Evolutionary conservation across 2,113 vertebrate genomes (phyloP).

Genomic region (Etheostoma cragini): DNA sequence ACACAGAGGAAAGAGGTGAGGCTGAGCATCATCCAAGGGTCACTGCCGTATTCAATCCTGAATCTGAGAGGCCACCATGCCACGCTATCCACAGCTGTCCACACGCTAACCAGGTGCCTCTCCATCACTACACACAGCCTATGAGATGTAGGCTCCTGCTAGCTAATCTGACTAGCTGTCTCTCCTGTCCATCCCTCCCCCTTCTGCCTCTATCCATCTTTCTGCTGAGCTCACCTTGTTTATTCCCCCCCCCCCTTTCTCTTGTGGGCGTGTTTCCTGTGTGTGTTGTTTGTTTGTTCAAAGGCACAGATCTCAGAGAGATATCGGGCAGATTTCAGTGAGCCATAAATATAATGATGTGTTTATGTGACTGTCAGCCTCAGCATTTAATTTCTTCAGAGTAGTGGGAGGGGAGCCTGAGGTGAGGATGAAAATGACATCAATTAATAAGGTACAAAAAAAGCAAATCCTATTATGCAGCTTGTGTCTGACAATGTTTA

Average conservation of each 20-base stretch:
- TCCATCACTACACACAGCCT: slow-evolving; percentile 53
- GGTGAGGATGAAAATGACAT: slow-evolving; percentile 57
- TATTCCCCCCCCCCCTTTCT: slow-evolving; percentile 31
- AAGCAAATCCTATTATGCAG: slow-evolving; percentile 70
- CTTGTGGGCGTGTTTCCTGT: slow-evolving; percentile 53
- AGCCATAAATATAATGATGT: slow-evolving; percentile 70
- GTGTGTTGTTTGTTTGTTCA: slow-evolving; percentile 53
- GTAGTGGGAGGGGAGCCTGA: slow-evolving; percentile 45
- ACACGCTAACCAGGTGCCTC: slow-evolving; percentile 56
- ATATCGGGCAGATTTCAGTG: slow-evolving; percentile 60
- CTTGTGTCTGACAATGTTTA: slow-evolving; percentile 53
- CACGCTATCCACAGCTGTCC: slow-evolving; percentile 54
- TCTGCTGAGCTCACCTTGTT: slow-evolving; percentile 72
- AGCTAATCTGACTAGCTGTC: slow-evolving; percentile 63
- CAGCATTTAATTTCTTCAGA: slow-evolving; percentile 54
- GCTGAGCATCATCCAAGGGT: slow-evolving; percentile 50
- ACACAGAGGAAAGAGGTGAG: slow-evolving; percentile 30
- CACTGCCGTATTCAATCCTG: slow-evolving; percentile 44
- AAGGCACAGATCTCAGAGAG: slow-evolving; percentile 44
- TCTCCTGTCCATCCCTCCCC: slow-evolving; percentile 44
- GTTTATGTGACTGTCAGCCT: slow-evolving; percentile 55
- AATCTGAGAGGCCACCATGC: slow-evolving; percentile 46
- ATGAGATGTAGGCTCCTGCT: slow-evolving; percentile 53
- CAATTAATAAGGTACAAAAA: slow-evolving; percentile 63
- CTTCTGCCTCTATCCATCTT: slow-evolving; percentile 37